Evolutionary conservation across 2,113 vertebrate genomes (phyloP).

Genomic region (Ophiodon elongatus): DNA sequence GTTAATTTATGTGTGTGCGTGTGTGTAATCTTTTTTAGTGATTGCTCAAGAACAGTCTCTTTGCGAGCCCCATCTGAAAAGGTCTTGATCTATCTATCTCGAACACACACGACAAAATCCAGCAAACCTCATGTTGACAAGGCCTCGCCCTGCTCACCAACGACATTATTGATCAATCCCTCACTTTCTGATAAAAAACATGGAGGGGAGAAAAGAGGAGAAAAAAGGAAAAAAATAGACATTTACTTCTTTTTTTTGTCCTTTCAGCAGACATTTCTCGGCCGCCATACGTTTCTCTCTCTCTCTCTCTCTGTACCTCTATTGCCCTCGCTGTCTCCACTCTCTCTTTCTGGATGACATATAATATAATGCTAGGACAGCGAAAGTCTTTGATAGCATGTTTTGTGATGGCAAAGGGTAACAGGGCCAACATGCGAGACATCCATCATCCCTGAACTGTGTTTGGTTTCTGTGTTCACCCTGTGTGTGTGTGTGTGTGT

Average conservation of each 20-base stretch:
- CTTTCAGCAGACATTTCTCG: slow-evolving; percentile 46
- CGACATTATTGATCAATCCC: slow-evolving; percentile 69
- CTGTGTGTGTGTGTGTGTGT: background rate
- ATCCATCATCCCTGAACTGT: slow-evolving; percentile 64
- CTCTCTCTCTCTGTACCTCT: background rate
- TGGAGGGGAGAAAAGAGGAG: too few species aligned
- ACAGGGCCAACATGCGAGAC: slow-evolving; percentile 62
- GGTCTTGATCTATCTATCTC: background rate
- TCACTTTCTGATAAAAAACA: slow-evolving; percentile 61
- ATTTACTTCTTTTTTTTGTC: slow-evolving; percentile 41
- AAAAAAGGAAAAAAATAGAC: slow-evolving; percentile 39
- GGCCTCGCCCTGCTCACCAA: slow-evolving; percentile 60
- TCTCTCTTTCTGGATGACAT: slow-evolving; percentile 34
- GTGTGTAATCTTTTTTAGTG: background rate
- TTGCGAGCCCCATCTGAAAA: slow-evolving; percentile 21
- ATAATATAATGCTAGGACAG: slow-evolving; percentile 52
- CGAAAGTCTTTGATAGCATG: slow-evolving; percentile 58
- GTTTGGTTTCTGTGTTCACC: slow-evolving; percentile 1
- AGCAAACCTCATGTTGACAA: slow-evolving; percentile 63
- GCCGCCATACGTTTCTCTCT: slow-evolving; percentile 14
- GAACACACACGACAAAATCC: slow-evolving; percentile 44
- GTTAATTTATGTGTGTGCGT: background rate
- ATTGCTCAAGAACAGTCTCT: slow-evolving; percentile 5
- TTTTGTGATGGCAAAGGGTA: slow-evolving; percentile 64
- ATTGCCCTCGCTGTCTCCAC: background rate